Conservation (phyloP, 1,140 invertebrate species). For the Pogonus chalceus region DNA sequence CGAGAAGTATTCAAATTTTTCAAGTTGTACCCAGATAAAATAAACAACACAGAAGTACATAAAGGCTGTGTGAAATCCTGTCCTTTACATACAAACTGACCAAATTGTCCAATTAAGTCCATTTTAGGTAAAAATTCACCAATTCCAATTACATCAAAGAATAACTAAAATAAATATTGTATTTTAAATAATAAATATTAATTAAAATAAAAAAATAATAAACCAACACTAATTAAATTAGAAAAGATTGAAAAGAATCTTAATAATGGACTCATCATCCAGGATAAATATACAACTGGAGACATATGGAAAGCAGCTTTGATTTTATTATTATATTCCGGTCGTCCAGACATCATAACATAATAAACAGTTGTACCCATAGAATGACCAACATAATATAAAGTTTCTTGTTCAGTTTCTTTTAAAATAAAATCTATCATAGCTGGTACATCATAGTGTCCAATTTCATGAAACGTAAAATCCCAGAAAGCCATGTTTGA, state of each 20-base stretch:
- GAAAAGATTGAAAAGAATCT: background rate
- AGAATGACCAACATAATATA: conserved; percentile 2
- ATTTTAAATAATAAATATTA: too few relatives aligned
- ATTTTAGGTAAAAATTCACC: background rate
- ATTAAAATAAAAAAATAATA: too few relatives aligned
- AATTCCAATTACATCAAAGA: background rate
- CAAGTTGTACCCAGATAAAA: background rate
- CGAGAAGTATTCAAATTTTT: background rate
- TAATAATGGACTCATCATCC: background rate
- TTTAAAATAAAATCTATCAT: conserved; percentile 48
- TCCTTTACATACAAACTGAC: background rate
- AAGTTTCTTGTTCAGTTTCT: conserved; percentile 32
- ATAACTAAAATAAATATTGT: background rate
- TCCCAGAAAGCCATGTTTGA: conserved; percentile 39
- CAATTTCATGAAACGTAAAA: conserved; percentile 52
- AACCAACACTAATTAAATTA: background rate
- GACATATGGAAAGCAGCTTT: background rate
- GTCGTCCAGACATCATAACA: background rate
- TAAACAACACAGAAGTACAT: background rate
- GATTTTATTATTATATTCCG: background rate
- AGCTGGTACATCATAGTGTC: conserved; percentile 49
- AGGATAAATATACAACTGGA: background rate
- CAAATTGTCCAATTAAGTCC: background rate
- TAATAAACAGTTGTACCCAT: background rate
- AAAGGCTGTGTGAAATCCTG: background rate